phyloP scores from a whole-genome alignment of 2,797 vertebrate genomes.

The Hypotaenidia okinawae region DNA sequence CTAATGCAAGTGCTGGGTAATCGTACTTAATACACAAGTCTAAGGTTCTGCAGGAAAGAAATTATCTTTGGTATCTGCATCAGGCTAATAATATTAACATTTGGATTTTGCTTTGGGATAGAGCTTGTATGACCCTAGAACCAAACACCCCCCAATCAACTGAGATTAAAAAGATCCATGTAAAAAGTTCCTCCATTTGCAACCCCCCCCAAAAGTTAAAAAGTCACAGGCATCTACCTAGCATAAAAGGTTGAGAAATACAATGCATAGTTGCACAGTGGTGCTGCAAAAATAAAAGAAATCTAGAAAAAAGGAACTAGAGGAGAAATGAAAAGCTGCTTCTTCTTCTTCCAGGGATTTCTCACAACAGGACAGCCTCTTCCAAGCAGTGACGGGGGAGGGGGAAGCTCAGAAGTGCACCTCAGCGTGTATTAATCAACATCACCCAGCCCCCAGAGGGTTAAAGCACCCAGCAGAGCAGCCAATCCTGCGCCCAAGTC shows the following conservation, averaged over 20 bases:
- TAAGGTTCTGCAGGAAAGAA: conserved; percentile 92
- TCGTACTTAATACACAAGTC: conserved; percentile 98
- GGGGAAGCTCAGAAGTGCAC: conserved; percentile 85
- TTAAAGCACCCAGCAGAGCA: conserved; percentile 85
- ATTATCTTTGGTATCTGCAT: conserved; percentile 99
- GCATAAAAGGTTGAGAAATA: conserved; percentile 89
- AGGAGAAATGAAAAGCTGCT: conserved; percentile 72
- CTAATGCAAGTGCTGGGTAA: conserved; percentile 98
- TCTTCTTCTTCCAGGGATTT: conserved; percentile 71
- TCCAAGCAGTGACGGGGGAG: conserved; percentile 85
- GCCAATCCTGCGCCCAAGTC: conserved; percentile 80
- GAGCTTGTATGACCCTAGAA: conserved; percentile 95
- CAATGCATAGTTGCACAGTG: conserved; percentile 99
- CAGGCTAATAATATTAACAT: conserved; percentile 99
- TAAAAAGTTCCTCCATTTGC: conserved; percentile 86
- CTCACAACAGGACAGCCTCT: conserved; percentile 79
- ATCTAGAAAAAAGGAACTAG: conserved; percentile 67
- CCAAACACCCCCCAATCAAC: conserved; percentile 83
- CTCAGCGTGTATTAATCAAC: conserved; percentile 89
- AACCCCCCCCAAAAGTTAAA: conserved; percentile 85
- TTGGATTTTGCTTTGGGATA: conserved; percentile 99
- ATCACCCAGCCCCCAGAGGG: conserved; percentile 87
- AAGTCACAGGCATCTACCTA: conserved; percentile 92
- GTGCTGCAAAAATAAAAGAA: conserved; percentile 84
- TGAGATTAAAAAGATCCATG: conserved; percentile 86